Percentiles rank a stretch among this genome's conserved stretches.
Evolutionary conservation across 2,888 invertebrate genomes (phyloP).

Genomic region (Tricholauxania praeusta): DNA sequence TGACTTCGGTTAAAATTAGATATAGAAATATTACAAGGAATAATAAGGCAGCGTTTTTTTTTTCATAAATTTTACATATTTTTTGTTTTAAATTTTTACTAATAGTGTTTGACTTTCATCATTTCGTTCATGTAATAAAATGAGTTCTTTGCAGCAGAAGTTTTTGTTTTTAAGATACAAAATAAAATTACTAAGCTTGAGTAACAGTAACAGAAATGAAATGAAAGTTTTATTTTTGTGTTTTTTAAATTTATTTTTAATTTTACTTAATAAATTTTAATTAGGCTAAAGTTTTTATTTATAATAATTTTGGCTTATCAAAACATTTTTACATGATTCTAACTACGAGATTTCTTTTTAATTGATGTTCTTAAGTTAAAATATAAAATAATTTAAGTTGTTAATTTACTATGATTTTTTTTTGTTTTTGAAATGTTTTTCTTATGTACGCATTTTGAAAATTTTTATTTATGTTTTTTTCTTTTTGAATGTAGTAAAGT

Average conservation of each 20-base stretch:
- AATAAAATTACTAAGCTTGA: neutral
- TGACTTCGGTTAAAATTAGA: slow-evolving; percentile 33
- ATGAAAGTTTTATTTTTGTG: slow-evolving; percentile 9
- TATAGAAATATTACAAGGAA: slow-evolving; percentile 39
- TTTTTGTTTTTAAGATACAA: neutral
- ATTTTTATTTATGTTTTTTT: neutral
- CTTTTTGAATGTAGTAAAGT: slow-evolving; percentile 19
- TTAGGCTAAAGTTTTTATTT: slow-evolving; percentile 22
- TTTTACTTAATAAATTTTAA: slow-evolving; percentile 20
- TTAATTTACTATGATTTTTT: neutral
- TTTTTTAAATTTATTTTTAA: neutral
- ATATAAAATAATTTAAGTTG: slow-evolving; percentile 7
- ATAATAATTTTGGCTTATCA: slow-evolving; percentile 32
- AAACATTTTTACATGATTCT: slow-evolving; percentile 37
- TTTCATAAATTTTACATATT: slow-evolving; percentile 26
- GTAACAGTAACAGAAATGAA: neutral
- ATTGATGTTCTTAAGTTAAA: slow-evolving; percentile 7
- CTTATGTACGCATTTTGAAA: neutral
- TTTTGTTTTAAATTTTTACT: slow-evolving; percentile 28
- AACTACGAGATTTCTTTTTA: slow-evolving; percentile 23
- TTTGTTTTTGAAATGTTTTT: neutral
- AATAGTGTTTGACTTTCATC: slow-evolving; percentile 23
- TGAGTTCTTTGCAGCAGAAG: slow-evolving; percentile 6
- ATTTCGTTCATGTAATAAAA: slow-evolving; percentile 25
- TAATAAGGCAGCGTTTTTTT: slow-evolving; percentile 42